phyloP scores from a whole-genome alignment of 2,888 invertebrate species.

The Bruchidius siliquastri region DNA sequence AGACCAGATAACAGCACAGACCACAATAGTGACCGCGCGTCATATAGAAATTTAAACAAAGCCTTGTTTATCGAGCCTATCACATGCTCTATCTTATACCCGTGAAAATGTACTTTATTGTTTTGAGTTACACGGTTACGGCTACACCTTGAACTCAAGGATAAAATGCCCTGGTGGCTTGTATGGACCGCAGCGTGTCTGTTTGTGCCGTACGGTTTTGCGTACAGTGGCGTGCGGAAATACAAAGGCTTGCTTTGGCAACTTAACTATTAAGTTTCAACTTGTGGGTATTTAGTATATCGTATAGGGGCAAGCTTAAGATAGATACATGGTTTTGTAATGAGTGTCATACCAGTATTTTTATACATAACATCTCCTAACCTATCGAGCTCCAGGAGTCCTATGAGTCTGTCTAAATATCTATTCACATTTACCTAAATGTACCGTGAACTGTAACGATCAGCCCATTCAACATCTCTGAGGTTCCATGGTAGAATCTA shows the following conservation, averaged over 20 bases:
- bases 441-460: too few species aligned
- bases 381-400: too few species aligned
- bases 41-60: conserved; percentile 16
- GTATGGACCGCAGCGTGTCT: neutral
- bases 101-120: conserved; percentile 6
- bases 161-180: neutral
- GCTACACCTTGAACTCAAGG: neutral
- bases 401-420: too few species aligned
- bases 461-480: too few species aligned
- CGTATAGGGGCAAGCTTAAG: too few species aligned
- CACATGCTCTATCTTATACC: conserved; percentile 7
- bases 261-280: too few species aligned
- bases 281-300: too few species aligned
- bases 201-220: neutral
- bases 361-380: too few species aligned
- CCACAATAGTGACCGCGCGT: conserved; percentile 10
- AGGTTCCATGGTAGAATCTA: too few species aligned
- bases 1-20: conserved; percentile 2
- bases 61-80: conserved; percentile 12
- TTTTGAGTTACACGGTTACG: neutral
- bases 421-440: too few species aligned
- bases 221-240: neutral
- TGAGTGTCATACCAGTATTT: too few species aligned
- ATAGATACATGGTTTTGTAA: too few species aligned
- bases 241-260: neutral